Base-by-base conservation (phyloP, 2,113 vertebrate genomes). In the Girardinichthys multiradiatus region DNA sequence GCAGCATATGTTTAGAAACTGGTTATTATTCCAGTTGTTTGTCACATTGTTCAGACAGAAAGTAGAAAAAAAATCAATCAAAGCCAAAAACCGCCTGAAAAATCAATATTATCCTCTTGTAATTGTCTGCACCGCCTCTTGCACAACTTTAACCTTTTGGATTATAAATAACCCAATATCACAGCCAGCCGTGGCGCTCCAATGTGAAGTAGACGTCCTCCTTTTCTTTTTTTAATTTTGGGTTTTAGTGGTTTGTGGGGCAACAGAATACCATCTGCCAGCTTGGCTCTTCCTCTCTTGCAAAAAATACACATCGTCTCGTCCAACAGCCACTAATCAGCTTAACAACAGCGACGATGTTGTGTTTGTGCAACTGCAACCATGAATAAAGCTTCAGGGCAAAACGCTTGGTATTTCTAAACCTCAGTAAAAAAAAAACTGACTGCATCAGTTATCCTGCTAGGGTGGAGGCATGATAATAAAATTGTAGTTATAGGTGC, bases 181-280 rank as follows among this genome's bases (percentile, higher is more conserved):
- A 68, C 66, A 79, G 74, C 69, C 3, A 37, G 72, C 73, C 63
- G 68, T 77, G 66, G 74, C 60, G 11, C 30, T 68, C 21, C 0
- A 45, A 39, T 76, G 70, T 37, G 67, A 63, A 1, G 64, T 30
- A 76, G 74, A 78, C 54, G n/a, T 83, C 58, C 58, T 85, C 4
- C 17, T 31, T 62, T n/a, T 68, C 4, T 14, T 42, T 45, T 4
- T 17, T 45, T 3, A 4, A 33, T 60, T 37, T 19, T 70, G 58
- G 51, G 63, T 77, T 76, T 71, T 66, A 70, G 73, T 75, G 9
- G 30, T 26, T 42, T 30, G 61, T 76, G 59, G 45, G 57, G 65
- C 63, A 51, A 48, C 51, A 1, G 72, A 74, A 62, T 79, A 72
- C 85, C 79, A 80, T 76, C 81, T 88, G 82, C 75, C 83, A 61